A percentile compares a stretch with the other conserved stretches of the same genome.
Conservation (phyloP, 2,888 invertebrate species). For the Girardia tigrina region DNA sequence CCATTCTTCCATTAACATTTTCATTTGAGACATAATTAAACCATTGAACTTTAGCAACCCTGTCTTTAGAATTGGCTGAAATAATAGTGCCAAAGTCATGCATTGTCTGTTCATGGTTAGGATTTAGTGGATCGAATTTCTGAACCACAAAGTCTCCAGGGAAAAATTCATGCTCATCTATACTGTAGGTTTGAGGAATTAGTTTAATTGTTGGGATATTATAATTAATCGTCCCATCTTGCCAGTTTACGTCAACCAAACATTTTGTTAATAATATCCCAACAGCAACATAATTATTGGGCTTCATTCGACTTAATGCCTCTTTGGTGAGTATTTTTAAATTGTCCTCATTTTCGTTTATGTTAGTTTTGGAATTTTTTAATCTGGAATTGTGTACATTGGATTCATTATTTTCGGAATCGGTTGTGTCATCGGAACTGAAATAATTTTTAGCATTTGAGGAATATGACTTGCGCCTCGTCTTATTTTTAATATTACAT, state of each 20-base stretch:
- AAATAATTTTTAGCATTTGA: not conserved
- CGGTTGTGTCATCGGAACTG: constrained; percentile 1
- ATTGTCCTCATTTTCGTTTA: not conserved
- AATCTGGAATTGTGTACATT: not conserved
- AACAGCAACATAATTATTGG: not conserved
- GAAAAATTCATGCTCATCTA: constrained; percentile 31
- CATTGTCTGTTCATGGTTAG: not conserved
- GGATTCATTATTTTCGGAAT: too few species aligned
- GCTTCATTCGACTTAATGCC: not conserved
- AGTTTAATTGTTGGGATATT: constrained; percentile 1
- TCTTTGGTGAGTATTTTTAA: constrained; percentile 15
- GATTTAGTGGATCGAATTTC: constrained; percentile 13
- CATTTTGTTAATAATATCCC: constrained; percentile 13
- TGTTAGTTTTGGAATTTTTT: not conserved
- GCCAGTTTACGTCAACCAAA: constrained; percentile 27
- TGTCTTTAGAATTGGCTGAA: constrained; percentile 10
- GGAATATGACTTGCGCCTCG: not conserved
- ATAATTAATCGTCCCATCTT: constrained; percentile 5
- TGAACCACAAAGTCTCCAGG: constrained; percentile 28
- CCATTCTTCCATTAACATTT: not conserved
- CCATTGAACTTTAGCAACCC: constrained; percentile 26
- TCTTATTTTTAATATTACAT: not conserved
- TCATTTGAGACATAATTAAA: constrained; percentile 26
- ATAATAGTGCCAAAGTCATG: constrained; percentile 17
- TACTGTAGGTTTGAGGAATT: constrained; percentile 21